Conservation (phyloP, 2,113 vertebrate genomes). For the Nannospalax galili region DNA sequence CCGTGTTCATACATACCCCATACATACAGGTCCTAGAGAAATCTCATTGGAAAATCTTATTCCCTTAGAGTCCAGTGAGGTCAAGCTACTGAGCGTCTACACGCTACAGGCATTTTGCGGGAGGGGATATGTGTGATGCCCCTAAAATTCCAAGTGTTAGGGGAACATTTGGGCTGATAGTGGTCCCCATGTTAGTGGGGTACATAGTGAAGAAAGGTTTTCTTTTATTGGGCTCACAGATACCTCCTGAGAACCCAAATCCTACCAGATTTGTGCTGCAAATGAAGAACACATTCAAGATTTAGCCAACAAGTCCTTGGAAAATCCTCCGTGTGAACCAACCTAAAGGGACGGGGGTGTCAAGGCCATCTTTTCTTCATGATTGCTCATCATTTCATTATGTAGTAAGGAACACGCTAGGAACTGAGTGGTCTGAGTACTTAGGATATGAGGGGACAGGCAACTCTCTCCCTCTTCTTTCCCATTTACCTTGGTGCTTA, state of each 20-base stretch:
- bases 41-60: not conserved
- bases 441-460: too few species aligned
- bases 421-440: not conserved
- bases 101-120: not conserved
- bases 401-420: not conserved
- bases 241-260: not conserved
- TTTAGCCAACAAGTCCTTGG: too few species aligned
- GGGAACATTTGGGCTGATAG: not conserved
- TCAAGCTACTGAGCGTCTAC: not conserved
- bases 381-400: not conserved
- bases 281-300: not conserved
- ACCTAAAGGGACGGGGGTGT: not conserved
- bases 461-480: not conserved
- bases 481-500: not conserved
- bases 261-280: fast-evolving
- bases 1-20: not conserved
- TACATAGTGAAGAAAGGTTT: not conserved
- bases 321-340: not conserved
- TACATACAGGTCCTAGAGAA: not conserved
- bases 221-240: not conserved
- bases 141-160: not conserved
- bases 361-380: not conserved
- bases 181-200: too few species aligned
- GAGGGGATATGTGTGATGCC: not conserved
- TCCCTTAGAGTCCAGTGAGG: not conserved